Base-by-base conservation (phyloP, 2,888 invertebrate genomes). In the Conus canariensis region DNA sequence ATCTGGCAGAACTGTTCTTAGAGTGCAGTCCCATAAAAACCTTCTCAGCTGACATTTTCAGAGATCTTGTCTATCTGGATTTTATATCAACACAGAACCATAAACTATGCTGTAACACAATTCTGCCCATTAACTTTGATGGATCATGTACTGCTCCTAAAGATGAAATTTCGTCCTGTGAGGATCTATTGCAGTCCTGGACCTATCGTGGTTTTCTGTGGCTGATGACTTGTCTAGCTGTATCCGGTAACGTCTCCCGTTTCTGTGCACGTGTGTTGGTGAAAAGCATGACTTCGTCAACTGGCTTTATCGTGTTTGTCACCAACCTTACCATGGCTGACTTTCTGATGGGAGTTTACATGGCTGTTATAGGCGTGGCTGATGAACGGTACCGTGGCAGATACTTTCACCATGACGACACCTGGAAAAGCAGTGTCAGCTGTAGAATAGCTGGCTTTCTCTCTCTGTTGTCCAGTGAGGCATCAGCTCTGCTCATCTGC, bases 361-460 rank as follows among this genome's bases (percentile, higher is more conserved):
- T n/a, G n/a, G n/a, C n/a, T n/a, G n/a, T n/a, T n/a, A n/a, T n/a
- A n/a, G n/a, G n/a, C n/a, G n/a, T n/a, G 82, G 82, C 82, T 58
- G 82, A 82, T 82, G 82, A 82, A 22, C 19, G 1, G 3, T 82
- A n/a, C 19, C 82, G 82, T 82, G 82, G 82, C 8, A 19, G 9
- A 16, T 82, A 82, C 56, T 56, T 82, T 19, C 56, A 82, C 16
- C 9, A 82, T 14, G 82, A 82, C 16, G 16, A 58, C 45, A 10
- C n/a, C 16, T 82, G 82, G 82, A 82, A 56, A 22, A 56, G n/a
- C 56, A 82, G 82, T 82, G 82, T 56, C 16, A n/a, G 6, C 56
- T 82, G 82, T 82, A 82, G 56, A 19, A 8, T 82, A 25, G 56
- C 82, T 82, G 82, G 82, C 9, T 82, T 82, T 82, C 82, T 82